Conservation (phyloP, 2,113 vertebrate species). For the Oreochromis aureus region DNA sequence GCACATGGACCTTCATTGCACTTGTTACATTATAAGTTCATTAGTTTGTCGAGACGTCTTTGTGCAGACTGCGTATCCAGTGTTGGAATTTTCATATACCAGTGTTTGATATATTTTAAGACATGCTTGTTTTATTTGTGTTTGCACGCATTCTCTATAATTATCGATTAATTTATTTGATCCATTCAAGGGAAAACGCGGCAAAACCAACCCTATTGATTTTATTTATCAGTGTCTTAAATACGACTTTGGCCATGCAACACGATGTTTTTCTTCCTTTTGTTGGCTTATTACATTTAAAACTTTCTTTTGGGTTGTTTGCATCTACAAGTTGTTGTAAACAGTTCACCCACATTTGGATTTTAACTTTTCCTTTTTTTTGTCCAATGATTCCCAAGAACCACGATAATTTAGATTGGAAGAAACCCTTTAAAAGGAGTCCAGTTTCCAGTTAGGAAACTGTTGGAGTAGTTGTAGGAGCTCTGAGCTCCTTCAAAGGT, state of each 20-base stretch:
- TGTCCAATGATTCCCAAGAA: neutral
- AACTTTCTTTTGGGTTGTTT: neutral
- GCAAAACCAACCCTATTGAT: neutral
- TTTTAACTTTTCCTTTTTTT: neutral
- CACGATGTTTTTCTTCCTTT: neutral
- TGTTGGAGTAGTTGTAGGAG: neutral
- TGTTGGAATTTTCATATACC: neutral
- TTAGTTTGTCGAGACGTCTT: neutral
- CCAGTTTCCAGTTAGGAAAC: neutral
- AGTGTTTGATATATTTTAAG: neutral
- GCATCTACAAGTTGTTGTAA: neutral
- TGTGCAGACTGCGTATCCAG: neutral
- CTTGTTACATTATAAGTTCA: slow-evolving; percentile 19
- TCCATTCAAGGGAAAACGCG: neutral
- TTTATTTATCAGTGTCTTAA: neutral
- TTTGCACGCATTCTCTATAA: neutral
- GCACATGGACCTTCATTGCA: slow-evolving; percentile 40
- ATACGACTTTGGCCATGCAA: neutral
- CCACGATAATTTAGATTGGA: neutral
- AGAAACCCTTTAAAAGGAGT: neutral
- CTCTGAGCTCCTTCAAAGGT: neutral
- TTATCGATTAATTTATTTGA: neutral
- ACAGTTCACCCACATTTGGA: neutral
- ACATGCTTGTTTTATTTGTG: neutral
- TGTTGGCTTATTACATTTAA: neutral